These are phyloP conservation scores for Chrysomela aeneicollis DNA, from an alignment of 2,888 invertebrate genomes.

Conservation along the genomic window DNA sequence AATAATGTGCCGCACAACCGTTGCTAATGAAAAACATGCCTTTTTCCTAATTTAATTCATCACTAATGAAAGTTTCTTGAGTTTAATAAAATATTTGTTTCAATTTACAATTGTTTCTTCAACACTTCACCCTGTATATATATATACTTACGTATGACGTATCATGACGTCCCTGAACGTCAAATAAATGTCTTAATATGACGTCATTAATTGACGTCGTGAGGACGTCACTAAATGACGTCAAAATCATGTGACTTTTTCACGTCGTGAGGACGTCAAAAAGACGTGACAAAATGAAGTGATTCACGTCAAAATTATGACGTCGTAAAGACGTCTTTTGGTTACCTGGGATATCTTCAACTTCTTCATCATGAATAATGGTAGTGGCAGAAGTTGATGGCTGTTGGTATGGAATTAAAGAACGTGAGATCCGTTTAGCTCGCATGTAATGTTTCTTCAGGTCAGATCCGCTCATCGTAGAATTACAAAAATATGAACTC, in stretches of 20 bases:
- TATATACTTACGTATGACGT: slow-evolving; percentile 3
- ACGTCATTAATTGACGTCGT: slow-evolving; percentile 11
- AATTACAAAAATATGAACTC: background rate
- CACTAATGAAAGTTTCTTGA: slow-evolving; percentile 1
- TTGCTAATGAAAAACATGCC: too few species aligned
- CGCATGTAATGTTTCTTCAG: slow-evolving; percentile 11
- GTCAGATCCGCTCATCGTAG: background rate
- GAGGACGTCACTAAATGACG: slow-evolving; percentile 10
- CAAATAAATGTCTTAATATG: slow-evolving; percentile 12
- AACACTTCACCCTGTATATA: slow-evolving; percentile 3
- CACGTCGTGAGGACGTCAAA: slow-evolving; percentile 16
- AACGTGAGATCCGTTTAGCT: slow-evolving; percentile 7
- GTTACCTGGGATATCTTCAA: slow-evolving; percentile 9
- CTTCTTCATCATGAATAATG: background rate
- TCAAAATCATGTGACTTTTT: slow-evolving; percentile 18
- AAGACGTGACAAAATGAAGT: slow-evolving; percentile 5
- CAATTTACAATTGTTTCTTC: slow-evolving; percentile 6
- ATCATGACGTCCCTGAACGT: slow-evolving; percentile 10
- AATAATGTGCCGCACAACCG: too few species aligned
- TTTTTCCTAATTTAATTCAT: too few species aligned
- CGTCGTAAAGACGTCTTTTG: slow-evolving; percentile 13
- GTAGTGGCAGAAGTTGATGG: slow-evolving; percentile 5
- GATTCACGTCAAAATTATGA: background rate
- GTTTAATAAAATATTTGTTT: slow-evolving; percentile 2
- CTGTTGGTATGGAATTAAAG: background rate